Evolutionary conservation across 2,797 vertebrate genomes (phyloP).

Genomic region (Vipera ursinii): DNA sequence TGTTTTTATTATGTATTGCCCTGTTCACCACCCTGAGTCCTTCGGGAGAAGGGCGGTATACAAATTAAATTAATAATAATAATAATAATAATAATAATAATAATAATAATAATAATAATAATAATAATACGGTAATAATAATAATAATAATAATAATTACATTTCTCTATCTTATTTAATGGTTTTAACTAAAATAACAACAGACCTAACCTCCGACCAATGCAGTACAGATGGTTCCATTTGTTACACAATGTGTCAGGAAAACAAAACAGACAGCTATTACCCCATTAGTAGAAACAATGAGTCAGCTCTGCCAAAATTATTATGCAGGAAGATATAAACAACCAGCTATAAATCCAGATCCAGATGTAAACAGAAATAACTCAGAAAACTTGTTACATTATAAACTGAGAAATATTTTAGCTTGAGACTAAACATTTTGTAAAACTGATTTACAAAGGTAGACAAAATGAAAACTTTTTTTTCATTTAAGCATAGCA

Average conservation of each 20-base stretch:
- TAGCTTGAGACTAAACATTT: constrained; percentile 7
- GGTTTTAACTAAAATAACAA: not conserved
- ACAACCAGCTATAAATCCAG: constrained; percentile 9
- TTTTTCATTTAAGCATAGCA: not conserved
- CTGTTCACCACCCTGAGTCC: too few relatives aligned
- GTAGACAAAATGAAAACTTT: not conserved
- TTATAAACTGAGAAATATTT: constrained; percentile 16
- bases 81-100: too few relatives aligned
- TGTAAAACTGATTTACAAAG: constrained; percentile 9
- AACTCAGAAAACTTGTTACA: constrained; percentile 19
- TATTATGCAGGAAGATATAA: constrained; percentile 17
- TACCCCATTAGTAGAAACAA: constrained; percentile 23
- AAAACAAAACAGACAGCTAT: constrained; percentile 19
- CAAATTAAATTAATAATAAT: too few relatives aligned
- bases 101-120: too few relatives aligned
- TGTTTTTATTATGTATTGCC: too few relatives aligned
- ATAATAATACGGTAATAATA: too few relatives aligned
- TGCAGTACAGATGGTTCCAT: constrained; percentile 15
- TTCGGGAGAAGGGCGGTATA: too few relatives aligned
- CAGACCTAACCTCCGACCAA: not conserved
- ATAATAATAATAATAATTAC: too few relatives aligned
- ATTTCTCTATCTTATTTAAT: not conserved
- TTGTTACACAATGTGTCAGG: constrained; percentile 11
- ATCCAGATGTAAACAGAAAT: constrained; percentile 24
- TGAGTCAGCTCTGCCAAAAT: constrained; percentile 27